A percentile compares a stretch with the other conserved stretches of the same genome.
Conservation (phyloP, 53 echinoderm and acorn worm genomes). For the Holothuria leucospilota region DNA sequence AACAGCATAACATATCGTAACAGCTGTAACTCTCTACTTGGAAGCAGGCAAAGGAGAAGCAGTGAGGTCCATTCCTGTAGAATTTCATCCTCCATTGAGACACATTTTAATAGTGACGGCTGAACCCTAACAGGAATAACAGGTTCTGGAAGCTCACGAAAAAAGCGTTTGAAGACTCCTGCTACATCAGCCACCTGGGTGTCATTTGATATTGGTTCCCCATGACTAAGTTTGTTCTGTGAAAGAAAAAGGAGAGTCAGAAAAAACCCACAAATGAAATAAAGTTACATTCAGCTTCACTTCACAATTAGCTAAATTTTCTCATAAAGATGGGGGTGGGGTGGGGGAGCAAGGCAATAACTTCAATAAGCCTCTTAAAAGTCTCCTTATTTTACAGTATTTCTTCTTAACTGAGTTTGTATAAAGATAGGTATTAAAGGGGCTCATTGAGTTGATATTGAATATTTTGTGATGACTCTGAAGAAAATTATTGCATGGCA, state of each 20-base stretch:
- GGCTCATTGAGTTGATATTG: too few species aligned
- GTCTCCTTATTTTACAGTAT: too few species aligned
- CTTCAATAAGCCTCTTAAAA: too few species aligned
- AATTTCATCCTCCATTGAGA: conserved; percentile 62
- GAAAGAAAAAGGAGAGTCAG: neutral
- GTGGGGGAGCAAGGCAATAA: too few species aligned
- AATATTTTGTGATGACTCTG: too few species aligned
- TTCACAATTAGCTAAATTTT: neutral
- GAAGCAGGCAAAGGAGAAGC: conserved; percentile 75
- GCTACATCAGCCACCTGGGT: conserved; percentile 84
- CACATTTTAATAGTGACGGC: conserved; percentile 77
- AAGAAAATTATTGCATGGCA: too few species aligned
- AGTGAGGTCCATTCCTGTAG: conserved; percentile 72
- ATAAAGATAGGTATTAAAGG: too few species aligned
- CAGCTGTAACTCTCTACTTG: conserved; percentile 67
- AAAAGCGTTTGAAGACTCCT: conserved; percentile 92
- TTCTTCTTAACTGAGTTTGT: too few species aligned
- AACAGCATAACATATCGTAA: conserved; percentile 81
- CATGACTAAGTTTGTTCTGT: conserved; percentile 75
- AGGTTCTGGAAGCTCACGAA: conserved; percentile 87
- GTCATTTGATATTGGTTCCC: conserved; percentile 66
- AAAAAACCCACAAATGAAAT: too few species aligned
- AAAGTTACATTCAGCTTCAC: neutral
- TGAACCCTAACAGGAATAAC: conserved; percentile 73
- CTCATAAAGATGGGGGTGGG: too few species aligned